phyloP scores from a whole-genome alignment of 2,113 vertebrate species.

The Protobothrops flavoviridis region DNA sequence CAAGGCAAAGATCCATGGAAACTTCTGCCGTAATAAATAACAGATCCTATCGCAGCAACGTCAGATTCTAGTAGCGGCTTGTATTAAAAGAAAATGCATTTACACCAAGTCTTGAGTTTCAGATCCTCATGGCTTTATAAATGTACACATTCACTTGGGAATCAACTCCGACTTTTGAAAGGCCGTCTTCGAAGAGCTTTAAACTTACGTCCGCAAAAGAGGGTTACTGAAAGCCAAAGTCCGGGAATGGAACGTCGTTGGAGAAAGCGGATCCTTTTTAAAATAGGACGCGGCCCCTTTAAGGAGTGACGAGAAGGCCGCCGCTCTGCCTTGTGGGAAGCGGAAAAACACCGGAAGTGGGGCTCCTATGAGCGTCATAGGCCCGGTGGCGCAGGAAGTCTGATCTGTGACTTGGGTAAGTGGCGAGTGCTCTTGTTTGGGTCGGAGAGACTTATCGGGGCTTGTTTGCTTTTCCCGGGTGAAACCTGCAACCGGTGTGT shows the following conservation, averaged over 20 bases:
- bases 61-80: not conserved
- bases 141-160: not conserved
- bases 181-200: not conserved
- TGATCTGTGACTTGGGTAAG: fast-evolving
- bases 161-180: not conserved
- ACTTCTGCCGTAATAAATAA: not conserved
- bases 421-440: not conserved
- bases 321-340: not conserved
- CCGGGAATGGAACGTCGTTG: too few species aligned
- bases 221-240: too few species aligned
- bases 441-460: not conserved
- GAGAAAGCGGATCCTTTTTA: not conserved
- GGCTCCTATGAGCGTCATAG: fast-evolving
- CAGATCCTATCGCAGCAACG: not conserved
- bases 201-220: not conserved
- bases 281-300: not conserved
- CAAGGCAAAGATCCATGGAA: not conserved
- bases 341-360: not conserved
- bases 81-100: not conserved
- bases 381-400: fast-evolving
- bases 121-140: not conserved
- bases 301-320: fast-evolving
- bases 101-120: not conserved
- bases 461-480: not conserved
- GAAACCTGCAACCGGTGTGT: not conserved